phyloP scores from a whole-genome alignment of 1,140 invertebrate species.

The Coelopa frigida region DNA sequence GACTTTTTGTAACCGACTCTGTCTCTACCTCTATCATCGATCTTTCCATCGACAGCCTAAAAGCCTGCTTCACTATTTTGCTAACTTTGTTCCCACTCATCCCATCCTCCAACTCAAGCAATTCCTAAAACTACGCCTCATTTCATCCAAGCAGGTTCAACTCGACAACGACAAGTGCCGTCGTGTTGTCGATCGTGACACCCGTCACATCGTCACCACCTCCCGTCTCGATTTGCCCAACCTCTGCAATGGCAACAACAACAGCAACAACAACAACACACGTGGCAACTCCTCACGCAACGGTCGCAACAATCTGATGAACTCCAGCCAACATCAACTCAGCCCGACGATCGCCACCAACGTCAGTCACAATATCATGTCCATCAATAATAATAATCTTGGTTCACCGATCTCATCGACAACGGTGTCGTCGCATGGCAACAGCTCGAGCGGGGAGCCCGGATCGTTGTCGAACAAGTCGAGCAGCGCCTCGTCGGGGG shows the following conservation, averaged over 20 bases:
- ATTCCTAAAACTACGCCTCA: neutral
- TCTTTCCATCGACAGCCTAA: neutral
- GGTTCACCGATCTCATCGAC: slow-evolving; percentile 39
- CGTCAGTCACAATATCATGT: slow-evolving; percentile 13
- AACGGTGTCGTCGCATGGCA: slow-evolving; percentile 18
- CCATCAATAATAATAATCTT: slow-evolving; percentile 31
- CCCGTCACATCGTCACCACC: slow-evolving; percentile 26
- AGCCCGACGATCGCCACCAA: neutral
- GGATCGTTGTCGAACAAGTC: slow-evolving; percentile 40
- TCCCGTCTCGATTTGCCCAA: slow-evolving; percentile 36
- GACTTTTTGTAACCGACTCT: neutral
- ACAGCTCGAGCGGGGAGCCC: slow-evolving; percentile 27
- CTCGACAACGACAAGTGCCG: slow-evolving; percentile 43
- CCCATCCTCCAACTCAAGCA: neutral
- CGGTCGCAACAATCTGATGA: no score
- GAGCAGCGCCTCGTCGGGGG: slow-evolving; percentile 38
- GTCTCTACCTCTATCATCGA: neutral
- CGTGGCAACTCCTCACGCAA: no score
- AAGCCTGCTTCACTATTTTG: neutral
- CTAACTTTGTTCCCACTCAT: neutral
- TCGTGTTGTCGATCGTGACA: slow-evolving; percentile 35
- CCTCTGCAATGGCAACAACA: slow-evolving; percentile 21
- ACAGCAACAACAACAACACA: slow-evolving; percentile 4
- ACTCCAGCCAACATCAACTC: no score
- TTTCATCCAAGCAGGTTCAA: slow-evolving; percentile 30